A percentile compares a stretch with the other conserved stretches of the same genome.
Conservation (phyloP, 2,888 invertebrate species). For the Andrena fulva region DNA sequence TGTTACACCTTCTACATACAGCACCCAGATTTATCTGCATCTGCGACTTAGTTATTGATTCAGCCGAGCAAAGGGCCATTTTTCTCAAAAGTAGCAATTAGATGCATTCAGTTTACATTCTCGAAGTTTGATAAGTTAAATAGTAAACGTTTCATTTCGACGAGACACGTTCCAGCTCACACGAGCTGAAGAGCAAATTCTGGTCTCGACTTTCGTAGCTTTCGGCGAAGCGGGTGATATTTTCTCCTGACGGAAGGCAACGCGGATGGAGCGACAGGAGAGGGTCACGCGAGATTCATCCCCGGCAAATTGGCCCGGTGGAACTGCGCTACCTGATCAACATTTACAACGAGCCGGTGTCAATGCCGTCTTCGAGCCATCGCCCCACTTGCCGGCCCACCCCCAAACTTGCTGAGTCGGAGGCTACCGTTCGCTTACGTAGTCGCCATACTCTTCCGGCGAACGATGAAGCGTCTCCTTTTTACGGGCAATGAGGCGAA, state of each 20-base stretch:
- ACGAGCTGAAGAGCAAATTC: conserved; percentile 1
- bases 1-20: too few species aligned
- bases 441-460: conserved; percentile 21
- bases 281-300: conserved; percentile 63
- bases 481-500: conserved; percentile 74
- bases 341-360: conserved; percentile 67
- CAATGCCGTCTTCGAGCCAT: conserved; percentile 63
- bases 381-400: conserved; percentile 4
- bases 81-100: too few species aligned
- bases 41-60: too few species aligned
- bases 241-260: conserved; percentile 27
- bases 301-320: conserved; percentile 71
- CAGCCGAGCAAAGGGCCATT: too few species aligned
- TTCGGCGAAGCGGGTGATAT: conserved; percentile 40
- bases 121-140: too few species aligned
- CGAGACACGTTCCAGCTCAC: background rate
- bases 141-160: background rate
- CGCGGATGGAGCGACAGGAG: conserved; percentile 9
- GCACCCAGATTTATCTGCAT: too few species aligned
- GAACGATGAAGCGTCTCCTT: conserved; percentile 69
- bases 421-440: conserved; percentile 39
- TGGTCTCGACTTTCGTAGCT: conserved; percentile 30
- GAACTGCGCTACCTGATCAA: conserved; percentile 71
- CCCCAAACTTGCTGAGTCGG: conserved; percentile 26
- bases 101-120: too few species aligned